Conservation (phyloP, 2,797 vertebrate genomes). For the Meriones psammophilus region DNA sequence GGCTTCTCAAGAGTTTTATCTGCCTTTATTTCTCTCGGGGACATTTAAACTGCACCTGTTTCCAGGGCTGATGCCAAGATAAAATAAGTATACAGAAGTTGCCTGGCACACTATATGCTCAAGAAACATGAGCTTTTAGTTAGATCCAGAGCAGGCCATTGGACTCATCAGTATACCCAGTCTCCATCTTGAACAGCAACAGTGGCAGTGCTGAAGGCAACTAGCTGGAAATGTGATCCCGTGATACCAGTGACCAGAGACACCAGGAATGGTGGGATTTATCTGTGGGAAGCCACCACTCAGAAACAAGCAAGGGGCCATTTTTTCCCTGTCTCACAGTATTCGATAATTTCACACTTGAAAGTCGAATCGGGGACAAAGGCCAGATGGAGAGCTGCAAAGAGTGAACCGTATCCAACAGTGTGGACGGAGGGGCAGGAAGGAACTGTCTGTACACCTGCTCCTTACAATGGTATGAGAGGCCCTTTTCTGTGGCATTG, state of each 20-base stretch:
- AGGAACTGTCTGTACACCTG: not conserved
- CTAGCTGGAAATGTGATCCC: not conserved
- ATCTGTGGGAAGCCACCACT: not conserved
- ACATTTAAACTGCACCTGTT: not conserved
- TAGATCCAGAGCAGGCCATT: not conserved
- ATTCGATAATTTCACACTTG: not conserved
- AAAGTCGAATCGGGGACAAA: not conserved
- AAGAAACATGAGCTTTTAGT: not conserved
- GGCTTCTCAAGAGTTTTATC: not conserved
- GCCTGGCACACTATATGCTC: not conserved
- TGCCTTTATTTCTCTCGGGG: not conserved
- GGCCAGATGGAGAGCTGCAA: not conserved
- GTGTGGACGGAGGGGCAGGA: not conserved
- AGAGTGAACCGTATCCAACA: rapidly evolving
- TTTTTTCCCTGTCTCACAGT: rapidly evolving
- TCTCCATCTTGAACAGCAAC: rapidly evolving
- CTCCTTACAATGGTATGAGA: rapidly evolving
- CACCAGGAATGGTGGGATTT: not conserved
- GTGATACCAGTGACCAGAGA: not conserved
- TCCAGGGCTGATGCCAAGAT: not conserved
- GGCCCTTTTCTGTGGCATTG: rapidly evolving
- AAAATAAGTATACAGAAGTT: not conserved
- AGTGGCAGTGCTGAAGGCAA: too few relatives aligned
- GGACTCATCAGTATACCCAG: rapidly evolving
- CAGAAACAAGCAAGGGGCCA: not conserved